phyloP scores from a whole-genome alignment of 2,888 invertebrate genomes.

The Meloe dianella region DNA sequence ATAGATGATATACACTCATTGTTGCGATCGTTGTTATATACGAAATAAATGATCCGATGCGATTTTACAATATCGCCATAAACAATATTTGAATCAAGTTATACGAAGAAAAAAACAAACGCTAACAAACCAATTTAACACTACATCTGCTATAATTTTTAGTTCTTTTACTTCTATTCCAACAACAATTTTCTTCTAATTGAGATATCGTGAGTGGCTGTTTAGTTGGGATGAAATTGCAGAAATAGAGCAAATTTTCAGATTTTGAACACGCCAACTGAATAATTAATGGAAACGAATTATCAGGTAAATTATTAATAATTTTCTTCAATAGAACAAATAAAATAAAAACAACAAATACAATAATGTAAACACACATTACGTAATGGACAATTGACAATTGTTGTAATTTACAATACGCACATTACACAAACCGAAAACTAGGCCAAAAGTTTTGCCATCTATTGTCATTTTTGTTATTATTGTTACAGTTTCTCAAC shows the following conservation, averaged over 20 bases:
- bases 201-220: background rate
- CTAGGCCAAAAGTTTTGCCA: background rate
- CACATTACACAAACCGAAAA: background rate
- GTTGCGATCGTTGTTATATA: background rate
- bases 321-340: background rate
- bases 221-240: background rate
- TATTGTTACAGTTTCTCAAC: background rate
- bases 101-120: background rate
- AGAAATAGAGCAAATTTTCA: constrained; percentile 7
- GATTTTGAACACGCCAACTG: background rate
- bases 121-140: background rate
- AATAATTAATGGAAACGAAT: too few relatives aligned
- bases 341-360: background rate
- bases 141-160: background rate
- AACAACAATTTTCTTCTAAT: background rate
- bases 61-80: background rate
- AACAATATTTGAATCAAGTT: background rate
- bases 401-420: background rate
- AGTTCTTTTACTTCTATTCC: background rate
- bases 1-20: background rate
- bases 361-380: background rate
- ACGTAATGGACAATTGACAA: background rate
- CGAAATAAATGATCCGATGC: background rate
- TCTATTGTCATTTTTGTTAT: background rate
- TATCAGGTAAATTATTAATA: background rate